Evolutionary conservation across 1,140 invertebrate species (phyloP).

Genomic region (Zophobas atratus): DNA sequence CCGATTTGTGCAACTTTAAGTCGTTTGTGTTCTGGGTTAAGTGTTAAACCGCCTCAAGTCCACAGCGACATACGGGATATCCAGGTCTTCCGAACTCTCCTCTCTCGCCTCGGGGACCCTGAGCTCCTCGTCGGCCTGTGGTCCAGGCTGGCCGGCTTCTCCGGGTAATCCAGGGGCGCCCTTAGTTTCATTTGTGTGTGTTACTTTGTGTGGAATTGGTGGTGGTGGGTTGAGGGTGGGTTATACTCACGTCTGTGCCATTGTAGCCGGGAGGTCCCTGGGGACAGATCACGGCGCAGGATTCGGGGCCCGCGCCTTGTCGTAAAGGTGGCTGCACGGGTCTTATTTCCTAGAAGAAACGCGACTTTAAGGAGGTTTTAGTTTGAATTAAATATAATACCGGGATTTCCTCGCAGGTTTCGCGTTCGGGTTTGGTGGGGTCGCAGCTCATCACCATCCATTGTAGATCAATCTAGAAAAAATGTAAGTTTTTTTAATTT

Average conservation of each 20-base stretch:
- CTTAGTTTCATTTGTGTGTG: slow-evolving; percentile 27
- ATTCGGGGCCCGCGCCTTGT: slow-evolving; percentile 20
- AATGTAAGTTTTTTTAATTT: no score
- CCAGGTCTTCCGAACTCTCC: slow-evolving; percentile 60
- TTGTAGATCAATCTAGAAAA: slow-evolving; percentile 82
- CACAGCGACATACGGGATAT: slow-evolving; percentile 58
- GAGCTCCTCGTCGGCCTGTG: slow-evolving; percentile 61
- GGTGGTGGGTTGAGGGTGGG: not conserved
- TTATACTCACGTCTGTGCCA: slow-evolving; percentile 70
- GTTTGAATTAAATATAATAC: slow-evolving; percentile 65
- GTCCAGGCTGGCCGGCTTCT: slow-evolving; percentile 61
- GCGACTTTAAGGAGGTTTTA: slow-evolving; percentile 2
- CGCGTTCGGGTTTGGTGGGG: slow-evolving; percentile 78
- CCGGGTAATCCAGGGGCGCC: slow-evolving; percentile 60
- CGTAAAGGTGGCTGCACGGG: slow-evolving; percentile 30
- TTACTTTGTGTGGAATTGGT: not conserved
- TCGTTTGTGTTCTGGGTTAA: slow-evolving; percentile 40
- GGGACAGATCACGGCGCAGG: slow-evolving; percentile 70
- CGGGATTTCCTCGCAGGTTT: slow-evolving; percentile 81
- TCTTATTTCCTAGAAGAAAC: slow-evolving; percentile 41
- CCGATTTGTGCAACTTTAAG: slow-evolving; percentile 20
- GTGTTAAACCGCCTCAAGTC: slow-evolving; percentile 18
- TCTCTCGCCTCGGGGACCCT: slow-evolving; percentile 63
- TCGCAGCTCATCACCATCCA: slow-evolving; percentile 87
- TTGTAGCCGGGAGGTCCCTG: slow-evolving; percentile 74